Evolutionary conservation across 2,797 vertebrate genomes (phyloP).

Genomic region (Sebastes oblongus): DNA sequence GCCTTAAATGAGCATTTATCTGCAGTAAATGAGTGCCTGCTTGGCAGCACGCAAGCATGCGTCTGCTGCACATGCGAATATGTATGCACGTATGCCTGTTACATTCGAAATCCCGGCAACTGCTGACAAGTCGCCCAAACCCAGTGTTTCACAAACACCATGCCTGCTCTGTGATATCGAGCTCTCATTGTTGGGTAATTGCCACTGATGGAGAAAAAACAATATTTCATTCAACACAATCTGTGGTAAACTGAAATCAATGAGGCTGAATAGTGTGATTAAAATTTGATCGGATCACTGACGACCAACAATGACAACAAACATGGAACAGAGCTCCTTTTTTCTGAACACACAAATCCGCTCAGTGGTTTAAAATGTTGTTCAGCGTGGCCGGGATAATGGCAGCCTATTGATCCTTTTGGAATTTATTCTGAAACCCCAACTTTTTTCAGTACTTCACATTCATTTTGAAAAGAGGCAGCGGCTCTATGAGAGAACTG

Average conservation of each 20-base stretch:
- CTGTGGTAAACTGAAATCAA: slow-evolving; percentile 79
- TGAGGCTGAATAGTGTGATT: slow-evolving; percentile 74
- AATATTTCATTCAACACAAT: slow-evolving; percentile 72
- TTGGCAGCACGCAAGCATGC: slow-evolving; percentile 4
- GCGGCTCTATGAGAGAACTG: slow-evolving; percentile 4
- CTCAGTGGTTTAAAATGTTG: slow-evolving; percentile 60
- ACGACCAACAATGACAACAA: slow-evolving; percentile 74
- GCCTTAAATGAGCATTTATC: slow-evolving; percentile 12
- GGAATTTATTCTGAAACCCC: slow-evolving; percentile 46
- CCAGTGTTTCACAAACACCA: slow-evolving; percentile 46
- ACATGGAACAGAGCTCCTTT: slow-evolving; percentile 48
- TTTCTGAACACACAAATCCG: slow-evolving; percentile 62
- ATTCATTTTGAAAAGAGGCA: slow-evolving; percentile 45
- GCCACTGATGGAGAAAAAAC: slow-evolving; percentile 58
- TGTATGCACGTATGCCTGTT: slow-evolving; percentile 9
- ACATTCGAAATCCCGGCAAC: slow-evolving; percentile 31
- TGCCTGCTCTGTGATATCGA: slow-evolving; percentile 47
- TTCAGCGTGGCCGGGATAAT: slow-evolving; percentile 53
- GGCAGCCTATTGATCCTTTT: slow-evolving; percentile 59
- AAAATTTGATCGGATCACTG: slow-evolving; percentile 75
- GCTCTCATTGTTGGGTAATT: slow-evolving; percentile 69
- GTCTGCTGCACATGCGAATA: slow-evolving; percentile 15
- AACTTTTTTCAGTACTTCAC: slow-evolving; percentile 36
- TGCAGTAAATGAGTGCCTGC: slow-evolving; percentile 17
- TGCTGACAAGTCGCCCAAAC: slow-evolving; percentile 25